Percentiles rank a stretch among this genome's conserved stretches.
phyloP scores from a whole-genome alignment of 2,888 invertebrate genomes.

The Tenthredo mesomela region DNA sequence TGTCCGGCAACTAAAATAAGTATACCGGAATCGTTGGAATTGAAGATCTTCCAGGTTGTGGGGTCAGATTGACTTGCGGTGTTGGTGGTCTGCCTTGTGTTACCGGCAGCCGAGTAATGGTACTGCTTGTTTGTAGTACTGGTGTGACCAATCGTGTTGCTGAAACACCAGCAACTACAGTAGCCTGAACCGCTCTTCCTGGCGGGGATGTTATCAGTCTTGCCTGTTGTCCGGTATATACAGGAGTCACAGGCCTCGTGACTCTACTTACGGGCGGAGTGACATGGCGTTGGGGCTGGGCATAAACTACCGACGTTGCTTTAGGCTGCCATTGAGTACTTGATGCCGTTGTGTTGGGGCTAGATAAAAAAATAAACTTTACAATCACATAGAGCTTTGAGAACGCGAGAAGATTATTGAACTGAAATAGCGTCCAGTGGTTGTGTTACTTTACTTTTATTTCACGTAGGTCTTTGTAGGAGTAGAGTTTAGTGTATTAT shows the following conservation, averaged over 20 bases:
- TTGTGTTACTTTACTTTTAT: background rate
- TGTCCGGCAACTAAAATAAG: background rate
- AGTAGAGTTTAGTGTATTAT: background rate
- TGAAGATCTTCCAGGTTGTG: conserved; percentile 68
- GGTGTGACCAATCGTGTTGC: conserved; percentile 74
- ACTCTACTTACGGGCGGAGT: conserved; percentile 72
- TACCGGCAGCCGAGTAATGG: conserved; percentile 70
- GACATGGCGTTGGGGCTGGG: conserved; percentile 72
- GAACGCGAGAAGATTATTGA: background rate
- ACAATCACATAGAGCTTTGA: background rate
- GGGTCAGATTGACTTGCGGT: conserved; percentile 69
- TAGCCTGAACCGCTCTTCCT: conserved; percentile 73
- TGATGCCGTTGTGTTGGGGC: conserved; percentile 69
- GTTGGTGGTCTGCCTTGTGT: conserved; percentile 69
- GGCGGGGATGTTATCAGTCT: conserved; percentile 70
- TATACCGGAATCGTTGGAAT: conserved; percentile 72
- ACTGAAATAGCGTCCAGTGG: background rate
- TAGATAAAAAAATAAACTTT: conserved; percentile 50
- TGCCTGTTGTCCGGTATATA: conserved; percentile 63
- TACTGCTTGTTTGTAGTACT: conserved; percentile 70
- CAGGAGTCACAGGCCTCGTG: conserved; percentile 66
- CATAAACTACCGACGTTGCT: conserved; percentile 72
- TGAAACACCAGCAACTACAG: conserved; percentile 72
- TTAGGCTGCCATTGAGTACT: conserved; percentile 73
- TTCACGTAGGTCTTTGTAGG: background rate